phyloP scores from a whole-genome alignment of 1,140 invertebrate species.

The Condylostylus longicornis region DNA sequence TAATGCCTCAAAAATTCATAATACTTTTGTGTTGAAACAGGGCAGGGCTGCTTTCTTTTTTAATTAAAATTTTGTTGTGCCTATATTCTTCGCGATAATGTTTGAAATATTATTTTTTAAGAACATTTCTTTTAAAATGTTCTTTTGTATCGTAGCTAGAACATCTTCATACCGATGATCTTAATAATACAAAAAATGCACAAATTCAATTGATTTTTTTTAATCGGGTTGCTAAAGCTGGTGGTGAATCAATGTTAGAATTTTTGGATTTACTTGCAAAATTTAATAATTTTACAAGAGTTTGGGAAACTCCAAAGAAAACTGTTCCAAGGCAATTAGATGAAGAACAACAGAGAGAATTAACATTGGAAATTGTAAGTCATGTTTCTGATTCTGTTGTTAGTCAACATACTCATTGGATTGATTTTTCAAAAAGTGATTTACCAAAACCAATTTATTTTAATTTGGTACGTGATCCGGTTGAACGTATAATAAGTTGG shows the following conservation, averaged over 20 bases:
- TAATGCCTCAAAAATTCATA: no score
- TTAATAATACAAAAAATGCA: conserved; percentile 65
- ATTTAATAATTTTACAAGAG: conserved; percentile 16
- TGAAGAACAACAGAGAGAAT: conserved; percentile 51
- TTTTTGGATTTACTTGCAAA: conserved; percentile 43
- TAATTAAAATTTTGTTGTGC: no score
- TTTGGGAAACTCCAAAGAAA: conserved; percentile 8
- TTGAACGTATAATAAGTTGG: conserved; percentile 74
- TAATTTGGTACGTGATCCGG: conserved; percentile 68
- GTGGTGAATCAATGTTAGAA: conserved; percentile 74
- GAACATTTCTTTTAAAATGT: no score
- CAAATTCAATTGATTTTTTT: conserved; percentile 50
- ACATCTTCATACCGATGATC: conserved; percentile 16
- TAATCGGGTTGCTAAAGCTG: conserved; percentile 77
- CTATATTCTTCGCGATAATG: no score
- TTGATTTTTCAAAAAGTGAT: conserved; percentile 39
- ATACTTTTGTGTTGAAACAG: no score
- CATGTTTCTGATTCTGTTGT: neutral
- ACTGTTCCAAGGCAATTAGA: conserved; percentile 12
- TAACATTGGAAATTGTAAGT: neutral
- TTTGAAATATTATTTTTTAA: no score
- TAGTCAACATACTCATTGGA: conserved; percentile 23
- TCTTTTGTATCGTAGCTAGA: conserved; percentile 7
- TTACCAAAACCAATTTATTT: conserved; percentile 66
- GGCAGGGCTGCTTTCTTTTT: no score